Base-by-base conservation (phyloP, 2,113 vertebrate species). In the Suricata suricatta region DNA sequence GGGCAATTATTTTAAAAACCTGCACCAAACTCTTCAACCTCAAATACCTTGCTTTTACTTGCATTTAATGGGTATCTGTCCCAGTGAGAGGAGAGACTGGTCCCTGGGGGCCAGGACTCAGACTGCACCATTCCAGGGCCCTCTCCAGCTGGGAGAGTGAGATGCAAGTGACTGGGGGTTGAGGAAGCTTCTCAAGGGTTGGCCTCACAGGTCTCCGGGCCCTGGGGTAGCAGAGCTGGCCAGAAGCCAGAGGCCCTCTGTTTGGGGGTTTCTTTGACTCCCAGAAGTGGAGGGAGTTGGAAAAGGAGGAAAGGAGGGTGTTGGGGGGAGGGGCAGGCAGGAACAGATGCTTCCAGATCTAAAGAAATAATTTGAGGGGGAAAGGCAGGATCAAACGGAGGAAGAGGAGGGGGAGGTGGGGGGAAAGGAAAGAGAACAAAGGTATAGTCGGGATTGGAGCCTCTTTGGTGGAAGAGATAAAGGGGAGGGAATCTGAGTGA, bases 331-430 rank as follows among this genome's bases (percentile, higher is more conserved):
- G 96, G 92, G 95, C 76, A 80, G 71, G 66, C 88, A 94, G 90
- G 92, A 97, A 97, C 98, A 98, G 97, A 98, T 98, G 97, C 97
- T 97, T 97, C 84, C 96, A 98, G 97, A 98, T 98, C 98, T 98
- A 97, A 98, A 98, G 98, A 96, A 95, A 97, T 97, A 89, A 94
- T 97, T 97, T 97, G 85, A 94, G 95, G 84, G 92, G 94, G 72
- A 71, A 88, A 95, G 76, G 90, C 79, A 98, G 88, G 97, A 98
- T 97, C 97, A 98, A 98, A 98, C 47, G 27, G 74, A 98, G 88
- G 63, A 89, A 90, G 93, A 60, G 77, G 77, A 66, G 79, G 83
- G 69, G 77, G 90, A 57, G 54, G 69, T 63, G 94, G 81, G n/a
- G 68, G 87, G 12, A 90, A 85, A 72, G 50, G 91, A 88, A 82